Evolutionary conservation across 2,113 vertebrate species (phyloP).

Genomic region (Stomatorhinus ivindoensis): DNA sequence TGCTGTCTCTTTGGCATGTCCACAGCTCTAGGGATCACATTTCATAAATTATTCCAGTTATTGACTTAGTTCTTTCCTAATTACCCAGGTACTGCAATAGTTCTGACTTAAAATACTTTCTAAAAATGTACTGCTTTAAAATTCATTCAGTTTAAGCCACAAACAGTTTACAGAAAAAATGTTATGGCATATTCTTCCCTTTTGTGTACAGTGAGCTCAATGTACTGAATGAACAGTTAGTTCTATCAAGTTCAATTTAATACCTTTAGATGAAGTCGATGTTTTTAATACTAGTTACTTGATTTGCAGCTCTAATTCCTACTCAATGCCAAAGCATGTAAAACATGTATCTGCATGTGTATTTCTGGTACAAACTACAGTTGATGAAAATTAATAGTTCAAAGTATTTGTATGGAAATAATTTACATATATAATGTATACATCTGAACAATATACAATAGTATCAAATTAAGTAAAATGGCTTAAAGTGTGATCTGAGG

Average conservation of each 20-base stretch:
- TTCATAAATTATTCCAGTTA: not conserved
- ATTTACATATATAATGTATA: not conserved
- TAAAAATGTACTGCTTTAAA: not conserved
- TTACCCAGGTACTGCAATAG: not conserved
- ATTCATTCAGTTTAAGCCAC: not conserved
- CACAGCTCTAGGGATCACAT: slow-evolving; percentile 14
- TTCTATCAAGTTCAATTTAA: not conserved
- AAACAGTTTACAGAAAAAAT: not conserved
- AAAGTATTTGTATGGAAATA: not conserved
- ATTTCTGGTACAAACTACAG: not conserved
- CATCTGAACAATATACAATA: not conserved
- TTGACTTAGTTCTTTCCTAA: not conserved
- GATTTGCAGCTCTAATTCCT: not conserved
- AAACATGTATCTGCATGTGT: not conserved
- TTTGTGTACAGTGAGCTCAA: not conserved
- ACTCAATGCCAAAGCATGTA: not conserved
- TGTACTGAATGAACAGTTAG: not conserved
- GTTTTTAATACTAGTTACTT: not conserved
- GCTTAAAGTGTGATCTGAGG: not conserved
- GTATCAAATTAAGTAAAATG: not conserved
- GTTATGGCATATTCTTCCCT: not conserved
- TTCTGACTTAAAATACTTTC: not conserved
- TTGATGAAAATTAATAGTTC: not conserved
- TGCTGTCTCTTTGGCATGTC: slow-evolving; percentile 16
- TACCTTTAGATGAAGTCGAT: not conserved